Base-by-base conservation (phyloP, 2,888 invertebrate genomes). In the Clusia tigrina region DNA sequence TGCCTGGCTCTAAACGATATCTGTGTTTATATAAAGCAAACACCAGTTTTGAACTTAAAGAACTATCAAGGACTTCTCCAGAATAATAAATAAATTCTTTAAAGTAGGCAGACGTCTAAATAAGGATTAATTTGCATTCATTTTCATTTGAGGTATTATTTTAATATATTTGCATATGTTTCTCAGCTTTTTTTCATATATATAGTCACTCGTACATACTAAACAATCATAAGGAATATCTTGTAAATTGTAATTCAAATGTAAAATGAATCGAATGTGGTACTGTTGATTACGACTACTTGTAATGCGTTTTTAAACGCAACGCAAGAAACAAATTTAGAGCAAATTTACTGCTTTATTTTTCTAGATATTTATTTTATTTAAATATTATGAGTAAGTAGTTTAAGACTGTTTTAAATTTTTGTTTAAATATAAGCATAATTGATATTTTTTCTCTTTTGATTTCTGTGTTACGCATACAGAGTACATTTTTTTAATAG, bases 201-300 rank as follows among this genome's bases (percentile, higher is more conserved):
- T n/a, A 23, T 42, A 23, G 24, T n/a, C 23, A 56, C n/a, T 23
- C 2, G n/a, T 58, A 38, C 1, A 38, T 42, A 1, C 20, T 20
- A 56, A 38, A n/a, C 38, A 63, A 57, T 38, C 37, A 54, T 26
- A 59, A 54, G n/a, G n/a, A 58, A 32, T 55, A 51, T 58, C 58
- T 48, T 54, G 53, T 26, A 54, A 61, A 63, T 65, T 67, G 65
- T 5, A 42, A 42, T 48, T 48, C 42, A 42, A 17, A 42, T 48
- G 48, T 65, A 66, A 65, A 66, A 71, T 68, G 68, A 69, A 69
- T 69, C 68, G 64, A 69, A 71, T 69, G 71, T 67, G 69, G 69
- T 69, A 71, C 67, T 67, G n/a, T 54, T 54, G 52, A 52, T 5
- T 18, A 42, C 15, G 22, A 22, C 18, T 9, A 48, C 6, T 48